These are phyloP conservation scores for Eumerus sabulonum DNA, from an alignment of 2,888 invertebrate species.

Conservation along the genomic window DNA sequence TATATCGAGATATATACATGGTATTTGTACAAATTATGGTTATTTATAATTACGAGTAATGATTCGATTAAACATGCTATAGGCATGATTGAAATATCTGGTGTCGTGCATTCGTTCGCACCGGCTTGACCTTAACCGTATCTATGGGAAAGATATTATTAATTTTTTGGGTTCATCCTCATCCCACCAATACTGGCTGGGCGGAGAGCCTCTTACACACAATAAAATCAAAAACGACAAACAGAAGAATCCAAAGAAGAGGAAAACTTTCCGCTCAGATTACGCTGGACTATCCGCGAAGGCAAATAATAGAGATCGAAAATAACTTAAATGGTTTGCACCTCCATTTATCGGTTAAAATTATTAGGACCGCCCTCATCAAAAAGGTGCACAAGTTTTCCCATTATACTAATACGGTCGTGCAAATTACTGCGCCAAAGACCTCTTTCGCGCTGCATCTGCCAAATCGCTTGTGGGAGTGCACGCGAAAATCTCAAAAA, in stretches of 20 bases:
- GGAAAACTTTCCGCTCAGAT: conserved; percentile 7
- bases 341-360: conserved; percentile 65
- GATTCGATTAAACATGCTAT: no score
- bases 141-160: no score
- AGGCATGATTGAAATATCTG: no score
- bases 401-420: conserved; percentile 65
- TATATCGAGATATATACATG: no score
- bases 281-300: conserved; percentile 35
- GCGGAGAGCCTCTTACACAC: neutral
- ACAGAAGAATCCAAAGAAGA: conserved; percentile 23
- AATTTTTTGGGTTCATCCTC: no score
- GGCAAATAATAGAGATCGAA: conserved; percentile 65
- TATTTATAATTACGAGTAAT: no score
- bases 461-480: conserved; percentile 56
- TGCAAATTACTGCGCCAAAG: conserved; percentile 58
- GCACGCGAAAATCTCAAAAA: conserved; percentile 58
- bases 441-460: conserved; percentile 52
- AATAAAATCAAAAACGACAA: conserved; percentile 30
- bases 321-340: conserved; percentile 67
- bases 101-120: no score
- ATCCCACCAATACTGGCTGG: no score
- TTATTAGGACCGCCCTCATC: conserved; percentile 67
- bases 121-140: no score
- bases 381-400: conserved; percentile 63
- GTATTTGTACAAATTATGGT: no score